Base-by-base conservation (phyloP, 2,888 invertebrate species). In the Unio pictorum region DNA sequence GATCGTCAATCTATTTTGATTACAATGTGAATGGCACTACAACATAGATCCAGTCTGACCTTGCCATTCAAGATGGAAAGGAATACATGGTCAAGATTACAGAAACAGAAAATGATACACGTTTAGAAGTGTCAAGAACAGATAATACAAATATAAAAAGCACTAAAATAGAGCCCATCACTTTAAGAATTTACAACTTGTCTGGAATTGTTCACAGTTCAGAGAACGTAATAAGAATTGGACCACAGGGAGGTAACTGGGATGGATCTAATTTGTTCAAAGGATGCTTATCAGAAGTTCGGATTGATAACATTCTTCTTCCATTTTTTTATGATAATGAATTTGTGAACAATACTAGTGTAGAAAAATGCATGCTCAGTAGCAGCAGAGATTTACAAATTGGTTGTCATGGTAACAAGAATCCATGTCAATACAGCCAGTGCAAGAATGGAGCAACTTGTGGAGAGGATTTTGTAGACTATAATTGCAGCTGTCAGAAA, bases 201-300 rank as follows among this genome's bases (percentile, higher is more conserved):
- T n/a, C n/a, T n/a, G n/a, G n/a, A n/a, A n/a, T n/a, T n/a, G n/a
- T n/a, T n/a, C n/a, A n/a, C n/a, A n/a, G n/a, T n/a, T n/a, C n/a
- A n/a, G n/a, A n/a, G n/a, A n/a, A n/a, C n/a, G n/a, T n/a, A n/a
- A n/a, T n/a, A n/a, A n/a, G n/a, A n/a, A n/a, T n/a, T n/a, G n/a
- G n/a, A n/a, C n/a, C 45, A 1, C 30, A 45, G 7, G 64, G 57
- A 15, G 6, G 18, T 17, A 28, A 55, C n/a, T 18, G 61, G n/a
- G 20, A 8, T 45, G 30, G 65, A 8, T 5, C 63, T 28, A 73
- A 75, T 30, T 73, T 74, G 17, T 93, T 92, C 81, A 92, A 96
- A 92, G 98, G 97, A 8, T 98, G 97, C 89, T 91, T 98, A 83
- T 94, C 95, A 54, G 96, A 96, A 87, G 94, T 96, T 64, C 93